Base-by-base conservation (phyloP, 2,888 invertebrate genomes). In the Heliconius ismenius region DNA sequence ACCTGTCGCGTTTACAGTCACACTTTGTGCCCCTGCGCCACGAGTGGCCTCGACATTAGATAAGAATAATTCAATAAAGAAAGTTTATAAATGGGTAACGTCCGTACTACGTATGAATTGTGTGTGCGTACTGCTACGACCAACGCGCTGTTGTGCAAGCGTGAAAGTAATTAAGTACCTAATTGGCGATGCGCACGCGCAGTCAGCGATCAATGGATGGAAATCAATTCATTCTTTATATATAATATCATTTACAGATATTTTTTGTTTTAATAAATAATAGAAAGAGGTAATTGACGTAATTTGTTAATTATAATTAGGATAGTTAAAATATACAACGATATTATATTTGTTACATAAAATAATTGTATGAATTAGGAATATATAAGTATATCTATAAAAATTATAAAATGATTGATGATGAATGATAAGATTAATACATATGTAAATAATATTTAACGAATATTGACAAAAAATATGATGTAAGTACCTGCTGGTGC, bases 81-180 rank as follows among this genome's bases (percentile, higher is more conserved):
- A 70, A 70, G 70, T 70, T 24, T 13, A n/a, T 36, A 70, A 10
- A 70, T 36, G 4, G n/a, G 32, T 58, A 70, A 70, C 58, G 58
- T 70, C 58, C 70, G 70, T 36, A 70, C 32, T 67, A 18, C 13
- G 39, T 24, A 65, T n/a, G n/a, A 58, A 11, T 58, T 11, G 11
- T 39, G 11, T 11, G 39, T 24, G n/a, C 24, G 36, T 36, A 1
- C 13, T 11, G 28, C 36, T 58, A 7, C 4, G 58, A 26, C 32
- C 21, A 32, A 54, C 58, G 54, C 36, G 32, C 2, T n/a, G 36
- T 76, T 76, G 49, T 49, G 54, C 64, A 76, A 39, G 21, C 63
- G 76, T 76, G 76, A 72, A 76, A 76, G 72, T 76, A 54, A 65
- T 76, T 76, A 72, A 76, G 64, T 76, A 28, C 28, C 28, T 28